Evolutionary conservation across 2,888 invertebrate genomes (phyloP).

Genomic region (Lamellibrachia satsuma): DNA sequence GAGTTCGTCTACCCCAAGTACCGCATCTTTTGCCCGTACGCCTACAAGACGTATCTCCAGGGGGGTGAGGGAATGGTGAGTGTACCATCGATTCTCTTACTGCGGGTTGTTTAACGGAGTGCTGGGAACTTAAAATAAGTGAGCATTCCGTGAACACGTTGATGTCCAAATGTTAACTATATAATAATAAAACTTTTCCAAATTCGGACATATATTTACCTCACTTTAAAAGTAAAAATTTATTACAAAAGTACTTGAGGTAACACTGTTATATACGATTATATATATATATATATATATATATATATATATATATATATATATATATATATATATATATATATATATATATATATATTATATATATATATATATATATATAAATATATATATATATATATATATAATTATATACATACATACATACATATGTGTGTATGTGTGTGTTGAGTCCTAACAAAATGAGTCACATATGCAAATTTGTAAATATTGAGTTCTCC

Average conservation of each 20-base stretch:
- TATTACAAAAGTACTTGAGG: neutral
- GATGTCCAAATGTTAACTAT: too few species aligned
- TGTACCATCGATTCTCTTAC: neutral
- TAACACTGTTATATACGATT: neutral
- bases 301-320: too few species aligned
- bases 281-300: neutral
- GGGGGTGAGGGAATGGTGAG: neutral
- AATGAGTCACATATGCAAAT: too few species aligned
- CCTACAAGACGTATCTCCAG: constrained; percentile 45
- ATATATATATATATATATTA: too few species aligned
- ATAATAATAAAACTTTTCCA: neutral
- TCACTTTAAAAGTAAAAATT: neutral
- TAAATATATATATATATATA: too few species aligned
- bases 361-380: too few species aligned
- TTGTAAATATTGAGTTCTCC: too few species aligned
- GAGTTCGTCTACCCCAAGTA: constrained; percentile 42
- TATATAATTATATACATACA: too few species aligned
- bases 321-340: too few species aligned
- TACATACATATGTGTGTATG: too few species aligned
- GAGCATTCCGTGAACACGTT: neutral
- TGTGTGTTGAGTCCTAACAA: too few species aligned
- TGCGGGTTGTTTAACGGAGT: neutral
- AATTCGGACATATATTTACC: neutral
- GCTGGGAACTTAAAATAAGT: neutral
- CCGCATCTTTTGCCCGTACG: constrained; percentile 53